phyloP scores from a whole-genome alignment of 2,888 invertebrate species.

The Ennomos fuscantarius region DNA sequence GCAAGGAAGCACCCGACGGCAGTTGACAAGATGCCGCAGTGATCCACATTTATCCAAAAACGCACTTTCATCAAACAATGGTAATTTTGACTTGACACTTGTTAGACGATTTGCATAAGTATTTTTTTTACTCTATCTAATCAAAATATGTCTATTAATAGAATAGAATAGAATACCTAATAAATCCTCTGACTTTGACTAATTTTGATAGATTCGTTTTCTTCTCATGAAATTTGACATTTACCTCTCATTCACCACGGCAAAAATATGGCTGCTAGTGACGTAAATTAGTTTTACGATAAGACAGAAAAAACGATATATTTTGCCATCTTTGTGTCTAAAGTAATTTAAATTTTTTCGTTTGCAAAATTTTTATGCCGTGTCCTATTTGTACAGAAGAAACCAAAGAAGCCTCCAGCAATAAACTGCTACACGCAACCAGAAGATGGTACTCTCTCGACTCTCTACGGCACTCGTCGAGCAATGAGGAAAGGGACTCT shows the following conservation, averaged over 20 bases:
- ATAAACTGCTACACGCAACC: slow-evolving; percentile 45
- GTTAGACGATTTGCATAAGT: neutral
- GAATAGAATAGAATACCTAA: too few relatives aligned
- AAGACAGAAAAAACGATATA: too few relatives aligned
- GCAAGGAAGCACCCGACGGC: slow-evolving; percentile 59
- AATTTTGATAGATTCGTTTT: too few relatives aligned
- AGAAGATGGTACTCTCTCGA: slow-evolving; percentile 80
- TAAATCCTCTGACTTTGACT: too few relatives aligned
- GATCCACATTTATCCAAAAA: slow-evolving; percentile 73
- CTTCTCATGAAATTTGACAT: too few relatives aligned
- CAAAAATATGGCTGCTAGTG: too few relatives aligned
- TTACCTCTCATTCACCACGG: too few relatives aligned
- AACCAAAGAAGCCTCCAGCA: slow-evolving; percentile 67
- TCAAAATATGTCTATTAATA: too few relatives aligned
- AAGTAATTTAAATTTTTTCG: slow-evolving; percentile 6
- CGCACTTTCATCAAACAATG: slow-evolving; percentile 40
- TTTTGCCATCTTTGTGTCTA: neutral
- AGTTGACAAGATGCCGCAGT: slow-evolving; percentile 72
- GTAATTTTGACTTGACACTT: slow-evolving; percentile 32
- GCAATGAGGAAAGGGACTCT: slow-evolving; percentile 76
- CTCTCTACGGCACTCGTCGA: slow-evolving; percentile 69
- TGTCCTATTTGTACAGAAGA: slow-evolving; percentile 51
- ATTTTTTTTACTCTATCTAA: neutral
- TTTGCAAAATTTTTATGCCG: slow-evolving; percentile 10
- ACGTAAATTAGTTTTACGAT: too few relatives aligned